These are phyloP conservation scores for Ligdia adustata DNA, from an alignment of 2,888 invertebrate genomes.

Conservation along the genomic window DNA sequence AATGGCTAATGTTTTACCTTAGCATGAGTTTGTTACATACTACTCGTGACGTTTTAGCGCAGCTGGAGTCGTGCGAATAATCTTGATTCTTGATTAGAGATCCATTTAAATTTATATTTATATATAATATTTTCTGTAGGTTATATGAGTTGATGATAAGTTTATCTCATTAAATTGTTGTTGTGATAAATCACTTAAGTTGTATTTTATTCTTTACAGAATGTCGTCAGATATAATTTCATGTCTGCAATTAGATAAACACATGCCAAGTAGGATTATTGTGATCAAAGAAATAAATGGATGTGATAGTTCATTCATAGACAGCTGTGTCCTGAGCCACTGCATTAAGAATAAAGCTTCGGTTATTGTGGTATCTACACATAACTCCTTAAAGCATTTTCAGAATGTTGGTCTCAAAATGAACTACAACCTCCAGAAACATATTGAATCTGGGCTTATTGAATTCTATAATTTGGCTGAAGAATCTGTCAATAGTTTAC, in stretches of 20 bases:
- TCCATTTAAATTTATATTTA: no score
- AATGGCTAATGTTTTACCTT: conserved; percentile 36
- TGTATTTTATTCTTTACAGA: conserved; percentile 54
- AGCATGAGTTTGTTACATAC: conserved; percentile 32
- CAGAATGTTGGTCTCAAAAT: conserved; percentile 89
- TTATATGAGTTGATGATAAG: no score
- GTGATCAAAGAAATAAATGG: conserved; percentile 88
- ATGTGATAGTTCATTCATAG: conserved; percentile 89
- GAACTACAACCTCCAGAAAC: conserved; percentile 86
- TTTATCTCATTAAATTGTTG: no score
- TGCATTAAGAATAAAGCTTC: conserved; percentile 84
- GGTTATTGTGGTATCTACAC: conserved; percentile 86
- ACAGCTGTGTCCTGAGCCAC: conserved; percentile 86
- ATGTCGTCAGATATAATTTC: conserved; percentile 86
- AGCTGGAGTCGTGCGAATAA: conserved; percentile 5
- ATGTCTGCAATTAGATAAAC: conserved; percentile 86
- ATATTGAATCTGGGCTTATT: conserved; percentile 63
- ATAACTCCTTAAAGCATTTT: conserved; percentile 89
- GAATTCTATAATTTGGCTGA: conserved; percentile 61
- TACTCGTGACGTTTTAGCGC: conserved; percentile 43
- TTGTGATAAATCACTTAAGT: no score
- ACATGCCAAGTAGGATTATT: conserved; percentile 82
- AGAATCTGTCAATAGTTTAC: conserved; percentile 48
- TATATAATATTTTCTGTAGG: no score
- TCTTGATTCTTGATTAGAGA: no score